Conservation (phyloP, 2,797 vertebrate genomes). For the Pristis pectinata region DNA sequence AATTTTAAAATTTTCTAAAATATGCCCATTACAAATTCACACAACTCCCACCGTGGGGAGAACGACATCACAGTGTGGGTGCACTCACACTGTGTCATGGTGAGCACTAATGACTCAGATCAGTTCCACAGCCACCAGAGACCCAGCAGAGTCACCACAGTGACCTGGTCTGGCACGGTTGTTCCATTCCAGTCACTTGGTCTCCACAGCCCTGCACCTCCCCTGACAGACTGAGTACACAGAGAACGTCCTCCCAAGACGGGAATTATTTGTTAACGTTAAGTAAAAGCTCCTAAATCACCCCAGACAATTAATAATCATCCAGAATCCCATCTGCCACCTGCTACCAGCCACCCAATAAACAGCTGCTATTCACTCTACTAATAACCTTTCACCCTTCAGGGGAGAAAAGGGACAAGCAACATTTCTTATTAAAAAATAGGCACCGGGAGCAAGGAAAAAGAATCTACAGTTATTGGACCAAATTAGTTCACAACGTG, state of each 20-base stretch:
- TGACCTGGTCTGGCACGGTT: background rate
- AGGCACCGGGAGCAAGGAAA: background rate
- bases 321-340: background rate
- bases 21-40: background rate
- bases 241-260: too few species aligned
- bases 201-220: background rate
- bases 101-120: background rate
- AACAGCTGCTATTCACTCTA: background rate
- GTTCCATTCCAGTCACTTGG: background rate
- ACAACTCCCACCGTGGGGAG: background rate
- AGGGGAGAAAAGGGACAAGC: background rate
- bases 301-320: background rate
- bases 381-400: background rate
- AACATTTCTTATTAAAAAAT: background rate
- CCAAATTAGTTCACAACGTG: too few species aligned
- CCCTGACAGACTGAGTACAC: background rate
- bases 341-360: background rate
- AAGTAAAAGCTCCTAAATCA: background rate
- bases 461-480: background rate
- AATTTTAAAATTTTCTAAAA: background rate
- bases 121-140: background rate
- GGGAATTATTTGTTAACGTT: background rate
- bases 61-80: background rate
- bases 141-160: background rate
- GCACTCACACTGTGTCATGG: background rate